Percentiles rank a stretch among this genome's conserved stretches.
Conservation (phyloP, 1,140 invertebrate species). For the Elysia chlorotica region DNA sequence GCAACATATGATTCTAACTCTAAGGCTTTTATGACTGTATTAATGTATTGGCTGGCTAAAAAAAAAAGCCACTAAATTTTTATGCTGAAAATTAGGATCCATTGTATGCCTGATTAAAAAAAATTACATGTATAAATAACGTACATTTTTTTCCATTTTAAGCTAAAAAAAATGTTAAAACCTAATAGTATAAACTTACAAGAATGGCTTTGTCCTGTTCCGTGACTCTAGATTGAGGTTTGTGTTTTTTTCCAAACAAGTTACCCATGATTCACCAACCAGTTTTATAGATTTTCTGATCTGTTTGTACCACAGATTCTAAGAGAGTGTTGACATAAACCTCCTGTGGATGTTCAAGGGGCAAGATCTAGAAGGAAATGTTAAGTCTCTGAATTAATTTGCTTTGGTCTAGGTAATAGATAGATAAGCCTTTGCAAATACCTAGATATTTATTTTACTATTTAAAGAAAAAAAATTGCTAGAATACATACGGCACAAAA, state of each 20-base stretch:
- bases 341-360: neutral
- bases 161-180: neutral
- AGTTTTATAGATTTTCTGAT: neutral
- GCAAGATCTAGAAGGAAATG: too few species aligned
- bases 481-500: too few species aligned
- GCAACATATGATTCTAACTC: too few species aligned
- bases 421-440: neutral
- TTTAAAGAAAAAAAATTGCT: too few species aligned
- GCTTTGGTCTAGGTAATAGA: neutral
- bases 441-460: too few species aligned
- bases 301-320: neutral
- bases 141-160: neutral
- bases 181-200: neutral
- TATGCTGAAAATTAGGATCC: too few species aligned
- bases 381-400: neutral
- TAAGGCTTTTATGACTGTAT: neutral
- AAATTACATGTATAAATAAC: neutral
- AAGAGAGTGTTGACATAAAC: too few species aligned
- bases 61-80: too few species aligned
- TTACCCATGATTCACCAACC: constrained; percentile 10
- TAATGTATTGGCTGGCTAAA: too few species aligned
- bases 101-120: too few species aligned
- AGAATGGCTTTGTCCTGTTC: constrained; percentile 19
- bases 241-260: constrained; percentile 9
- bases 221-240: neutral